Base-by-base conservation (phyloP, 2,888 invertebrate genomes). In the Aproaerema taeniolella region DNA sequence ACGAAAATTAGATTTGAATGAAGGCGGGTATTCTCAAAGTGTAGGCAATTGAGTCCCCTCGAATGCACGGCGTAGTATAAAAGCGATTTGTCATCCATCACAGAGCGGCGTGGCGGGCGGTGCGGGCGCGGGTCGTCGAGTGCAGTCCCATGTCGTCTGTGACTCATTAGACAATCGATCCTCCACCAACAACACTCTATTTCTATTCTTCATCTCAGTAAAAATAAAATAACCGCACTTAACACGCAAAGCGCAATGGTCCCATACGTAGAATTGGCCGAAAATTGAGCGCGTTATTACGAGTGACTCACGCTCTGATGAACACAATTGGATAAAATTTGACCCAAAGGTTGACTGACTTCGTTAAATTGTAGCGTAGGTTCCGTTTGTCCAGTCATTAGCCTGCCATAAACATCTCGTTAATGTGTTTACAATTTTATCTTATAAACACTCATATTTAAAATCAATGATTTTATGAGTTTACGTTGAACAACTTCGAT, bases 131-230 rank as follows among this genome's bases (percentile, higher is more conserved):
- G 63, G 65, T 52, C 66, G 80, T 74, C 80, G 68, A 82, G 82
- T 82, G 83, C 83, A 79, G 65, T 79, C 67, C 66, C 74, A 59
- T 82, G 82, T 82, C 71, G 70, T 60, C 73, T 64, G 63, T 69
- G 78, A 77, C 74, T 82, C 80, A 80, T 83, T 79, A 82, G 73
- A 77, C 73, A 77, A 81, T 80, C 79, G 73, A 82, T 82, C 75
- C 70, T 67, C 50, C n/a, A 46, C 55, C 56, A 29, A 16, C 29
- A 24, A 37, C 37, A 25, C 30, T n/a, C n/a, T 37, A 37, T 37
- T 37, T 17, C 30, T 30, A 37, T 26, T 26, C 15, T 15, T 2
- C 29, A n/a, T 3, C 26, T n/a, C 12, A 12, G 5, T 28, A 35
- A 15, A 12, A 35, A 26, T 4, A 16, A 28, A 35, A 35, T 35